Percentiles rank a stretch among this genome's conserved stretches.
phyloP scores from a whole-genome alignment of 2,888 invertebrate genomes.

The Eurois occulta region DNA sequence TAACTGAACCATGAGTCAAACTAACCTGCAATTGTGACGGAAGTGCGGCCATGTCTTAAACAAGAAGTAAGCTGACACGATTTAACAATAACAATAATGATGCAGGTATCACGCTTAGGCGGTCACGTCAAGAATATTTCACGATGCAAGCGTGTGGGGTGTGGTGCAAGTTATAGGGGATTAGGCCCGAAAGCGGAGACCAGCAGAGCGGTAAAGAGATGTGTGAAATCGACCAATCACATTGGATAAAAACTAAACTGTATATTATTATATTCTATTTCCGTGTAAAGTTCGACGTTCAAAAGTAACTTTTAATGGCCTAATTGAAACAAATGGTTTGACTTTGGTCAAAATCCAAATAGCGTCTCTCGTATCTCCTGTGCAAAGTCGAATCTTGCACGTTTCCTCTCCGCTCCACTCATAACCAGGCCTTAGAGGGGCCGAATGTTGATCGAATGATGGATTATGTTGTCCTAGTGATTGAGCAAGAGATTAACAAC shows the following conservation, averaged over 20 bases:
- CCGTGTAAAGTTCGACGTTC: background rate
- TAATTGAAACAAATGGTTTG: too few species aligned
- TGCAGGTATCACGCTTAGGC: slow-evolving; percentile 65
- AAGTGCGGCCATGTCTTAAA: slow-evolving; percentile 50
- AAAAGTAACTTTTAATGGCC: background rate
- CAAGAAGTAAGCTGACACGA: slow-evolving; percentile 65
- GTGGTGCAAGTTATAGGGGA: slow-evolving; percentile 29
- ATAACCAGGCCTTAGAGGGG: background rate
- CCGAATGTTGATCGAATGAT: background rate
- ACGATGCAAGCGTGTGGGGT: slow-evolving; percentile 42
- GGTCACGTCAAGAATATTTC: slow-evolving; percentile 44
- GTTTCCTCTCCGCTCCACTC: background rate
- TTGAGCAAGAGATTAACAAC: background rate
- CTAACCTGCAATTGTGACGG: slow-evolving; percentile 47
- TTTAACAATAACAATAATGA: slow-evolving; percentile 62
- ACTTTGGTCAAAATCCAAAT: background rate
- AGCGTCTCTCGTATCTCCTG: background rate
- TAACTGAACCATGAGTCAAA: slow-evolving; percentile 17
- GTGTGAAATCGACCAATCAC: background rate
- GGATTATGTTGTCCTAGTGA: background rate
- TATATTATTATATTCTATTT: background rate
- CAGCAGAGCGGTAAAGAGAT: background rate
- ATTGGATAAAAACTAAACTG: background rate
- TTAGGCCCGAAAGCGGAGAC: background rate
- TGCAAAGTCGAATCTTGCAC: background rate